Evolutionary conservation across 2,888 invertebrate species (phyloP), one percentile per base, ranked within the genome.

Genomic region (Scaptomyza flava): DNA sequence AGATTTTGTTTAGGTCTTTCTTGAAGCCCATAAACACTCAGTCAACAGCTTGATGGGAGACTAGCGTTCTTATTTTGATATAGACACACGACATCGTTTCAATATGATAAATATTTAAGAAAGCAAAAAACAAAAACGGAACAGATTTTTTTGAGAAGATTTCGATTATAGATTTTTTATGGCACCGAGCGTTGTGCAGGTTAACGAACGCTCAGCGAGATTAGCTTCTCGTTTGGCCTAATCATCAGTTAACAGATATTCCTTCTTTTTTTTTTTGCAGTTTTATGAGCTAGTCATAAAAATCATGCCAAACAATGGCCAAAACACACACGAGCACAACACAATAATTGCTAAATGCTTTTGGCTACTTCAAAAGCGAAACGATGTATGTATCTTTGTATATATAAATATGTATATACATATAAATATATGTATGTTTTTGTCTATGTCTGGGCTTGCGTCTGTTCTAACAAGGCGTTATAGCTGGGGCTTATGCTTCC

Each of bases 281-380:
- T 71, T 68, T 87, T 66, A 70, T 56, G 84, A 51, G 36, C 51
- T 23, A 43, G 53, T 56, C 58, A 82, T 81, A 68, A 81, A 87
- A 67, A 50, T 50, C 14, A 62, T 51, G 61, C 43, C 63, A 62
- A 74, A 87, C 85, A 84, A 81, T 87, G 53, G 52, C 62, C 61
- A 59, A 70, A 72, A 82, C 43, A 58, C 57, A 46, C 31, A 46
- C 30, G 7, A 14, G 17, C 33, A 34, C 36, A 7, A 36, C 20
- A 34, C 34, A 85, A 87, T 82, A 65, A 88, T 88, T 65, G 68
- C 70, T 80, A 86, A 88, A 88, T 80, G 86, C 54, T 87, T 85
- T 85, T 60, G 68, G 83, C 86, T 87, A 77, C 81, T 48, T 69
- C 33, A 60, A 69, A 66, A 65, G 3, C 30, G 17, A 36, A 14